These are phyloP conservation scores for Philopedon plagiatum DNA, from an alignment of 2,888 invertebrate species.

Conservation along the genomic window DNA sequence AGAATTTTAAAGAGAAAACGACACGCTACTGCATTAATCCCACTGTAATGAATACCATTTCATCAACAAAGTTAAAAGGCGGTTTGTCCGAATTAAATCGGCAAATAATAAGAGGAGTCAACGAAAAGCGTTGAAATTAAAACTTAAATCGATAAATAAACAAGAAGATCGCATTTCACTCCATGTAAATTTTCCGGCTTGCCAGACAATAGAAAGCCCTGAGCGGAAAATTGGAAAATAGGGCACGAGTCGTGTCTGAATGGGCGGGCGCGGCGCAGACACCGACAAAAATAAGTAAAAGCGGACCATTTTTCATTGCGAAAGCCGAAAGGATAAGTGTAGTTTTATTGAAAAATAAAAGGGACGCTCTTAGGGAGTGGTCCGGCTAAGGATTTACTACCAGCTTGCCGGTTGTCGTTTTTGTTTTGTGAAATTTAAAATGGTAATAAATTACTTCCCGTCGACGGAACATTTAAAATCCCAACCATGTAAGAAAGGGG, in stretches of 20 bases:
- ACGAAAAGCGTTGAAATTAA: not conserved
- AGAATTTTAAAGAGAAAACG: too few relatives aligned
- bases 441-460: not conserved
- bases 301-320: conserved; percentile 31
- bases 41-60: not conserved
- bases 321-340: conserved; percentile 24
- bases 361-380: not conserved
- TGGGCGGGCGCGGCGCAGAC: conserved; percentile 29
- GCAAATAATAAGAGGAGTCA: not conserved
- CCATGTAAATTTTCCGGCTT: conserved; percentile 28
- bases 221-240: conserved; percentile 39
- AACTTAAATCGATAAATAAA: conserved; percentile 33
- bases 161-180: conserved; percentile 32
- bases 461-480: not conserved
- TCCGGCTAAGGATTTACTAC: not conserved
- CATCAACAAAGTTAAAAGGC: not conserved
- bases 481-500: too few relatives aligned
- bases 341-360: conserved; percentile 24
- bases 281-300: conserved; percentile 37
- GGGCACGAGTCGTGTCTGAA: conserved; percentile 37
- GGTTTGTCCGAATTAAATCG: not conserved
- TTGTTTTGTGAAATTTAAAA: not conserved
- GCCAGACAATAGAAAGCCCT: conserved; percentile 36
- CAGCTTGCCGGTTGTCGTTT: not conserved
- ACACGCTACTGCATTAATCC: not conserved